Conservation (phyloP, 1,140 invertebrate genomes). For the Drosophila willistoni region DNA sequence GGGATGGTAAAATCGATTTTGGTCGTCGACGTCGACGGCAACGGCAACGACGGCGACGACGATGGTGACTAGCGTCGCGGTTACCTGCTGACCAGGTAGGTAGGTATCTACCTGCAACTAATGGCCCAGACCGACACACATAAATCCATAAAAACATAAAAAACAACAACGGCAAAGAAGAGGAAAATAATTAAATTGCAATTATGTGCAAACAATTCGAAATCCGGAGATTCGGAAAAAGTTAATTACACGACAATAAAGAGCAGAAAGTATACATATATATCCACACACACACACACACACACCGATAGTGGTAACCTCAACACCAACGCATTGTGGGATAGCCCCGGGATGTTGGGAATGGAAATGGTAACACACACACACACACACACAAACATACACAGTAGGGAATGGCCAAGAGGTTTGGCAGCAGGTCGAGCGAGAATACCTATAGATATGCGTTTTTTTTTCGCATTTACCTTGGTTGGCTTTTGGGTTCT, state of each 20-base stretch:
- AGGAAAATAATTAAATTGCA: conserved; percentile 77
- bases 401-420: background rate
- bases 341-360: conserved; percentile 13
- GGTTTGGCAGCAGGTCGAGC: conserved; percentile 32
- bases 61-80: background rate
- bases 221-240: conserved; percentile 80
- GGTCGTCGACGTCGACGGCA: background rate
- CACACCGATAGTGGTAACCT: background rate
- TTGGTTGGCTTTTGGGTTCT: conserved; percentile 11
- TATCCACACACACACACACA: background rate
- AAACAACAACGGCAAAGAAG: conserved; percentile 34
- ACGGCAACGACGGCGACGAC: background rate
- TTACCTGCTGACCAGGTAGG: conserved; percentile 46
- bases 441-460: conserved; percentile 29
- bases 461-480: conserved; percentile 21
- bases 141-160: conserved; percentile 78
- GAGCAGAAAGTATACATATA: conserved; percentile 48
- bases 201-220: conserved; percentile 80
- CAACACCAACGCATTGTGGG: conserved; percentile 12
- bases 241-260: conserved; percentile 81
- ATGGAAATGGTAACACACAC: conserved; percentile 18
- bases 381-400: too few species aligned
- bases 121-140: conserved; percentile 69
- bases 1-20: conserved; percentile 18
- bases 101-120: conserved; percentile 44